A percentile compares a stretch with the other conserved stretches of the same genome.
Evolutionary conservation across 2,113 vertebrate genomes (phyloP).

Genomic region (Chelonoidis abingdonii): DNA sequence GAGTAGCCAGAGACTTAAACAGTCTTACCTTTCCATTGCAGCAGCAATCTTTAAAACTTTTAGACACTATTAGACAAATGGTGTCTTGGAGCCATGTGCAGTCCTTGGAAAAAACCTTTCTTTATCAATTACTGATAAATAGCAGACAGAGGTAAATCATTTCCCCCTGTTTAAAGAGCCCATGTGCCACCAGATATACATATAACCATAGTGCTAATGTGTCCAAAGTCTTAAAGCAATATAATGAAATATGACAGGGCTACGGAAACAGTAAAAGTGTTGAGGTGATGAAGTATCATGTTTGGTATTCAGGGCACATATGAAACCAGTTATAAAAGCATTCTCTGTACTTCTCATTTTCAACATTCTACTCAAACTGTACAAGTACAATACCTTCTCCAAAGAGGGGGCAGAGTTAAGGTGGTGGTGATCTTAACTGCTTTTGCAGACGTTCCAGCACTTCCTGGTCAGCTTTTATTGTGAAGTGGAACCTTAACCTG

Average conservation of each 20-base stretch:
- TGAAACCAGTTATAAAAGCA: slow-evolving; percentile 12
- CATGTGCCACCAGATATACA: slow-evolving; percentile 8
- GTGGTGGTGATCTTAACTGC: slow-evolving; percentile 6
- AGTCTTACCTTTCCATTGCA: not conserved
- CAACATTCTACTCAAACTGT: not conserved
- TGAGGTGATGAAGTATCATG: slow-evolving; percentile 30
- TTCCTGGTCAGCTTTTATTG: not conserved
- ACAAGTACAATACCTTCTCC: not conserved
- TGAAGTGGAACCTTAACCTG: not conserved
- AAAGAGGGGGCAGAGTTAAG: slow-evolving; percentile 28
- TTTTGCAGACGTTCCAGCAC: slow-evolving; percentile 17
- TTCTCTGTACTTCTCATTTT: not conserved
- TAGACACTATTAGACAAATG: not conserved
- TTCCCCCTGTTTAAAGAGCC: slow-evolving; percentile 38
- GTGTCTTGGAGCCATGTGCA: not conserved
- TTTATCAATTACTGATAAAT: slow-evolving; percentile 6
- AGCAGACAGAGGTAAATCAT: slow-evolving; percentile 42
- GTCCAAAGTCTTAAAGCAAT: slow-evolving; percentile 43
- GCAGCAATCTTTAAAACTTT: slow-evolving; percentile 35
- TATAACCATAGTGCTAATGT: slow-evolving; percentile 38
- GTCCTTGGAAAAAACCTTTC: not conserved
- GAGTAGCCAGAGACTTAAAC: not conserved
- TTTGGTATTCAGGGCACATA: not conserved
- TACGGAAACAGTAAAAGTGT: slow-evolving; percentile 23
- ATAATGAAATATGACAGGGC: slow-evolving; percentile 30